A percentile compares a stretch with the other conserved stretches of the same genome.
phyloP scores from a whole-genome alignment of 1,140 invertebrate species.

The Metaphire vulgaris region DNA sequence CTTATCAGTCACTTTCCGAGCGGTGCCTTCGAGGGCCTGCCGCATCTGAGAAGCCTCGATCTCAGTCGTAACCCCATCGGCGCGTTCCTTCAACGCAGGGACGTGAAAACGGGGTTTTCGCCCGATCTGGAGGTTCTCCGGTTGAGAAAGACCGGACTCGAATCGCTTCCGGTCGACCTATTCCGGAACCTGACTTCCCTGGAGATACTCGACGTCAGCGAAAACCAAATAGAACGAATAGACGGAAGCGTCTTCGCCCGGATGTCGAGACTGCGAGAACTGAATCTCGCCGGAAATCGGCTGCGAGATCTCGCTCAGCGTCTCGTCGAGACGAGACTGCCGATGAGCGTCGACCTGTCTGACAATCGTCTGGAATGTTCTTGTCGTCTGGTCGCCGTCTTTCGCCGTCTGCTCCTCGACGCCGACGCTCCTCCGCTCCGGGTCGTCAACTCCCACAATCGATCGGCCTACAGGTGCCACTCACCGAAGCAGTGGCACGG shows the following conservation, averaged over 20 bases:
- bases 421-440: conserved; percentile 31
- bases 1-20: conserved; percentile 30
- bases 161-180: conserved; percentile 29
- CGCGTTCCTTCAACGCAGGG: background rate
- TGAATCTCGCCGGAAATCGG: conserved; percentile 22
- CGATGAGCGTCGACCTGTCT: conserved; percentile 35
- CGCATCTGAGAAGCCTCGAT: conserved; percentile 33
- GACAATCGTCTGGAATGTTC: conserved; percentile 40
- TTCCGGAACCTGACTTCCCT: conserved; percentile 36
- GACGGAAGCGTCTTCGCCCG: conserved; percentile 25
- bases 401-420: background rate
- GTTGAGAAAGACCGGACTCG: conserved; percentile 33
- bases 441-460: conserved; percentile 27
- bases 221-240: conserved; percentile 33
- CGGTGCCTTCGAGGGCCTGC: conserved; percentile 37
- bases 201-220: conserved; percentile 32
- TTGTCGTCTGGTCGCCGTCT: conserved; percentile 35
- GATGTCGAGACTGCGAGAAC: conserved; percentile 32
- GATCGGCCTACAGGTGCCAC: conserved; percentile 24
- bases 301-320: conserved; percentile 11
- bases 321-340: background rate
- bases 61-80: conserved; percentile 35
- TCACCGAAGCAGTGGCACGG: conserved; percentile 16
- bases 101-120: background rate
- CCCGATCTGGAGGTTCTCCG: conserved; percentile 29